Percentiles rank a stretch among this genome's conserved stretches.
phyloP scores from a whole-genome alignment of 2,113 vertebrate species.

The Oreocharis arfaki region DNA sequence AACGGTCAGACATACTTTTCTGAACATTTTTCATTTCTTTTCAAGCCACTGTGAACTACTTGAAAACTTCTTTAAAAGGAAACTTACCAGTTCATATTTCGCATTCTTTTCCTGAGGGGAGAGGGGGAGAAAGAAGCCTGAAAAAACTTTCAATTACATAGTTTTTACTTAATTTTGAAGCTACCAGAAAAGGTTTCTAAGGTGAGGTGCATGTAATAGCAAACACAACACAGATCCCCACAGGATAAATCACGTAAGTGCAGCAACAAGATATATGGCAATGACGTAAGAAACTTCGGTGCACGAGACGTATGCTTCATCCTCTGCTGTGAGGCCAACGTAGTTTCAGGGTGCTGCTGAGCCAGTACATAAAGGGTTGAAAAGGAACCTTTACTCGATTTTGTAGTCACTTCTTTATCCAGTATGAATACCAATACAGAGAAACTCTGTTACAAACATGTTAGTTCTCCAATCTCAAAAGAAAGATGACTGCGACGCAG shows the following conservation, averaged over 20 bases:
- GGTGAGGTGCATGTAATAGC: background rate
- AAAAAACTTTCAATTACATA: background rate
- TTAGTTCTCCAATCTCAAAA: background rate
- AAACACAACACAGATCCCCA: background rate
- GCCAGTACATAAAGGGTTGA: background rate
- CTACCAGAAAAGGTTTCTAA: background rate
- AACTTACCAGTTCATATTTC: background rate
- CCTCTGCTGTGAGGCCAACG: background rate
- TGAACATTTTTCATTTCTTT: background rate
- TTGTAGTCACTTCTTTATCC: background rate
- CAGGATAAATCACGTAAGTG: background rate
- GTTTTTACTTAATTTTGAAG: background rate
- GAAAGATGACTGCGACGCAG: background rate
- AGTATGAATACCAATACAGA: background rate
- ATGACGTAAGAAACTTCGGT: background rate
- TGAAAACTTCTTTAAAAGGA: background rate
- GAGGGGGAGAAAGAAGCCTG: background rate
- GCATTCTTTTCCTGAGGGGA: background rate
- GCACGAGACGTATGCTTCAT: rapidly evolving
- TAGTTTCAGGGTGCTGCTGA: background rate
- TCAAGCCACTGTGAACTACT: background rate
- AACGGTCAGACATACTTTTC: background rate
- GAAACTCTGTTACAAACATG: background rate
- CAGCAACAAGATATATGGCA: background rate
- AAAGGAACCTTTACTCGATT: background rate